A percentile compares a stretch with the other conserved stretches of the same genome.
Evolutionary conservation across 1,140 invertebrate species (phyloP).

Genomic region (Calephelis nemesis): DNA sequence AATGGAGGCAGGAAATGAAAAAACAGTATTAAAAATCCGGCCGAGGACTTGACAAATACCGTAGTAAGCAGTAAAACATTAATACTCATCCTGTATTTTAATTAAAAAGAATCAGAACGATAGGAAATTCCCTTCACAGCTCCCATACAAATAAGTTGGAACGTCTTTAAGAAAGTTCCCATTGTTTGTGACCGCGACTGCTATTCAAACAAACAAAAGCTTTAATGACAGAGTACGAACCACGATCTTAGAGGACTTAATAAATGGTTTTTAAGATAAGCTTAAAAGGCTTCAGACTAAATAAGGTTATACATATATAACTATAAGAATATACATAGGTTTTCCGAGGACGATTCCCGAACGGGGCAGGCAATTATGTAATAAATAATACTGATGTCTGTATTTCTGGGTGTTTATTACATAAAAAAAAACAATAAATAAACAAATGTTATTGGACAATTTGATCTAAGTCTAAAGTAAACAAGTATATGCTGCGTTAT

Average conservation of each 20-base stretch:
- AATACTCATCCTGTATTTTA: neutral
- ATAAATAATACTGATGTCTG: too few relatives aligned
- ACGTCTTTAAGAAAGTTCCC: conserved; percentile 15
- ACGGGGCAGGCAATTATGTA: too few relatives aligned
- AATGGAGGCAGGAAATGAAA: too few relatives aligned
- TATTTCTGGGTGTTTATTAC: too few relatives aligned
- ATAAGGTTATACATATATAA: neutral
- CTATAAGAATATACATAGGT: neutral
- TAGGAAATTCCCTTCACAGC: conserved; percentile 7
- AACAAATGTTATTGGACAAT: too few relatives aligned
- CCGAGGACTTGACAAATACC: too few relatives aligned
- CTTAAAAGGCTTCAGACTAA: conserved; percentile 1
- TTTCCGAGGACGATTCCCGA: too few relatives aligned
- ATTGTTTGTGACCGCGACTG: conserved; percentile 15
- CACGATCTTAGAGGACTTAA: conserved; percentile 5
- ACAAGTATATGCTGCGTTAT: too few relatives aligned
- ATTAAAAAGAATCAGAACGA: neutral
- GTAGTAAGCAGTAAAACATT: too few relatives aligned
- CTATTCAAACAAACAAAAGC: conserved; percentile 5
- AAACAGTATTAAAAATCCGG: too few relatives aligned
- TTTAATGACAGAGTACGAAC: conserved; percentile 9
- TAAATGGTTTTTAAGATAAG: conserved; percentile 9
- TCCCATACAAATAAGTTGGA: conserved; percentile 15
- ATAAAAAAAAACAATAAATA: too few relatives aligned
- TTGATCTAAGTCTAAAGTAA: too few relatives aligned